A percentile compares a stretch with the other conserved stretches of the same genome.
These are phyloP conservation scores for Solen grandis DNA, from an alignment of 1,140 invertebrate genomes.

Conservation along the genomic window DNA sequence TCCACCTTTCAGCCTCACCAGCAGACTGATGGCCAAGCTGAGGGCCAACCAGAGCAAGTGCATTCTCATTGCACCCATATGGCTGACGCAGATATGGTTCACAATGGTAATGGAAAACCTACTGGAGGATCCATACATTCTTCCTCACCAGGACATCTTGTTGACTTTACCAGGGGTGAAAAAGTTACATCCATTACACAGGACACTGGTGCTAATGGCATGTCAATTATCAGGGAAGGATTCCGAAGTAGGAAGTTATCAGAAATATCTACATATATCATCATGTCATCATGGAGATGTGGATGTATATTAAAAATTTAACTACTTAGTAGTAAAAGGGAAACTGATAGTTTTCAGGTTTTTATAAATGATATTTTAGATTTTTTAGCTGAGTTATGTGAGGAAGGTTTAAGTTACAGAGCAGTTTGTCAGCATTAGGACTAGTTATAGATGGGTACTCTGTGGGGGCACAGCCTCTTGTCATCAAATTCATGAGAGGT, in stretches of 20 bases:
- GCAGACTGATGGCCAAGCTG: background rate
- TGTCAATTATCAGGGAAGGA: constrained; percentile 47
- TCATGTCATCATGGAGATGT: constrained; percentile 45
- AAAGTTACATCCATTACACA: constrained; percentile 39
- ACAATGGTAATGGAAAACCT: constrained; percentile 17
- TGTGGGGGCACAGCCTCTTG: constrained; percentile 39
- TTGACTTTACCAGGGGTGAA: background rate
- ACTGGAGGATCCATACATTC: constrained; percentile 20
- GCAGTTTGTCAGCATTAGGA: constrained; percentile 33
- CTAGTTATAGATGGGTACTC: background rate
- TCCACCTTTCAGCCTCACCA: constrained; percentile 3
- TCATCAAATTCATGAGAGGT: constrained; percentile 40
- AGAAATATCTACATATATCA: constrained; percentile 40
- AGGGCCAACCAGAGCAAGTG: background rate
- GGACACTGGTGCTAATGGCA: constrained; percentile 45
- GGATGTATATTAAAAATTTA: constrained; percentile 53
- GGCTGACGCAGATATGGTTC: constrained; percentile 28
- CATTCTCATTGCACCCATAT: constrained; percentile 14
- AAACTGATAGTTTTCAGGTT: constrained; percentile 31
- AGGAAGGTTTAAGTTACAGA: constrained; percentile 41
- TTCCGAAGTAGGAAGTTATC: constrained; percentile 32
- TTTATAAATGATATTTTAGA: constrained; percentile 40
- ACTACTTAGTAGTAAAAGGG: constrained; percentile 24
- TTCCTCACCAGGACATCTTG: constrained; percentile 5
- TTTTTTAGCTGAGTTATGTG: constrained; percentile 52